Evolutionary conservation across 2,797 vertebrate species (phyloP), one percentile per base, ranked within the genome.

Genomic region (Eospalax fontanierii): DNA sequence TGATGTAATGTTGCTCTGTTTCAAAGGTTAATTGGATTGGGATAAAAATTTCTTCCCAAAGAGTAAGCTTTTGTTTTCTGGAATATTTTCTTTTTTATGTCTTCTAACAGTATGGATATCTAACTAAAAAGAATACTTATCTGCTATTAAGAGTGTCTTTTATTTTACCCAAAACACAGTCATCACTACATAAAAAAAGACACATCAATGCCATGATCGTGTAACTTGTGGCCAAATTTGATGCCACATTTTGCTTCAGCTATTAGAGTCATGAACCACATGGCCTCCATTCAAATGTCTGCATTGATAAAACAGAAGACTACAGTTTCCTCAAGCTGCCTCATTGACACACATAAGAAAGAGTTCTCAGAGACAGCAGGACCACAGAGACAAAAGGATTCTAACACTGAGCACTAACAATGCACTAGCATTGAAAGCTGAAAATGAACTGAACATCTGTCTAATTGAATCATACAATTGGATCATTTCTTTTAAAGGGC

Each of bases 321-420:
- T 90, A 2, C 7, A 70, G 21, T 1, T 8, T 57, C 80, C 93
- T 95, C 26, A 89, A 87, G 65, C 71, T 26, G 0, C 40, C 82
- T 97, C 92, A 0, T 30, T 94, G 71, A 94, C 92, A 95, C 46
- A 18, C 15, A 38, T 80, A 3, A 4, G 61, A n/a, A 63, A 66
- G 2, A 6, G 88, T 90, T 96, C 35, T 94, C 91, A 95, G 76
- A 97, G 43, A 94, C 2, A 30, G 15, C 63, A 93, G 90, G 59
- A 83, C 11, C 35, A 90, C 63, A 90, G 94, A 70, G 68, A 95
- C 9, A 33, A 70, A 46, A 89, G 87, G 63, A 18, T 3, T 94
- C 71, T 95, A 91, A 97, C 94, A 96, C 15, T 30, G 82, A 87
- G 68, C 73, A 91, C 86, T 91, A 84, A 73, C 57, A 95, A 97